These are phyloP conservation scores for Melipona quadrifasciata DNA, from an alignment of 1,140 invertebrate genomes.

Conservation along the genomic window DNA sequence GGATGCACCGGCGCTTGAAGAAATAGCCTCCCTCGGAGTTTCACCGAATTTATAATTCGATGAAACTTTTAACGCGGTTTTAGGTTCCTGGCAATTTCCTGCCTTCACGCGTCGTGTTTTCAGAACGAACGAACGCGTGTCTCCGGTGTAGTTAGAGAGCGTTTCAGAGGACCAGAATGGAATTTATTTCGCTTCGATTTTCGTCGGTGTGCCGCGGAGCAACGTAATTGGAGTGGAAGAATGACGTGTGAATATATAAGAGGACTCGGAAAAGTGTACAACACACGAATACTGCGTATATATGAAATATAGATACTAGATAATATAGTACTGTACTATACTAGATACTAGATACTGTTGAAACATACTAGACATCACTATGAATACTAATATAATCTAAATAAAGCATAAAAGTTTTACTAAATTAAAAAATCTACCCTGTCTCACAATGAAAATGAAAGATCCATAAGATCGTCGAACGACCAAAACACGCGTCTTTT, in stretches of 20 bases:
- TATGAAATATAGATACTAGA: too few relatives aligned
- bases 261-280: too few relatives aligned
- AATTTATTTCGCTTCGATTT: background rate
- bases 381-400: too few relatives aligned
- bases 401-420: too few relatives aligned
- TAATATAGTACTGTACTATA: too few relatives aligned
- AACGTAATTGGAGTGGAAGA: background rate
- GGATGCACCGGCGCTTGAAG: background rate
- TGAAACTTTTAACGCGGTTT: constrained; percentile 21
- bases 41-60: constrained; percentile 16
- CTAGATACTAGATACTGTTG: too few relatives aligned
- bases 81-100: background rate
- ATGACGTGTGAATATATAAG: background rate
- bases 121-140: background rate
- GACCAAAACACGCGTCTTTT: background rate
- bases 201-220: background rate
- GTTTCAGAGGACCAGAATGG: background rate
- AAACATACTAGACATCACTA: too few relatives aligned
- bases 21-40: background rate
- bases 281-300: too few relatives aligned
- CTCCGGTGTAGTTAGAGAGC: too few relatives aligned
- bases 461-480: background rate
- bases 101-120: background rate
- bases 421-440: background rate
- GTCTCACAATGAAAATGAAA: background rate